Evolutionary conservation across 2,888 invertebrate genomes (phyloP).

Genomic region (Stegophylla sp.): DNA sequence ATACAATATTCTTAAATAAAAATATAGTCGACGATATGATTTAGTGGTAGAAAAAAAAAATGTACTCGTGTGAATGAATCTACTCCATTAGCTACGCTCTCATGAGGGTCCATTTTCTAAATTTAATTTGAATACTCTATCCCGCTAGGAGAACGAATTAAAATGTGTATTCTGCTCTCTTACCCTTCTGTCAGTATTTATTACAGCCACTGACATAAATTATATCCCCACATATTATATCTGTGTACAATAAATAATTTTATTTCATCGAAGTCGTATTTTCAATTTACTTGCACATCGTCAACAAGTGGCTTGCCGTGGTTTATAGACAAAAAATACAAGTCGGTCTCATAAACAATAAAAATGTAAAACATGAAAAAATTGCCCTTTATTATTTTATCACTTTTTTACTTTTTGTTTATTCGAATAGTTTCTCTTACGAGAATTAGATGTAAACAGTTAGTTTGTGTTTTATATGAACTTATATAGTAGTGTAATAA

Average conservation of each 20-base stretch:
- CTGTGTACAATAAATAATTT: slow-evolving; percentile 28
- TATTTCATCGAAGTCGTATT: slow-evolving; percentile 30
- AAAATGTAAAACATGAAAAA: slow-evolving; percentile 26
- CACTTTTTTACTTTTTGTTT: not conserved
- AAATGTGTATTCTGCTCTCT: slow-evolving; percentile 12
- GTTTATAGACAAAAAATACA: slow-evolving; percentile 3
- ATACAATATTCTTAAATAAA: not conserved
- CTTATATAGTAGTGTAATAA: not conserved
- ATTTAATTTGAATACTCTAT: slow-evolving; percentile 46
- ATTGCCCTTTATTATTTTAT: too few relatives aligned
- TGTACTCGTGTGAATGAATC: slow-evolving; percentile 6
- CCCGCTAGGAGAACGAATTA: slow-evolving; percentile 27
- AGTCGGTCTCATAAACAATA: not conserved
- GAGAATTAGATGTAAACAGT: not conserved
- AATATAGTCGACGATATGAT: slow-evolving; percentile 22
- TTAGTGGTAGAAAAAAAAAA: slow-evolving; percentile 23
- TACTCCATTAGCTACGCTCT: slow-evolving; percentile 46
- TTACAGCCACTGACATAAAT: slow-evolving; percentile 31
- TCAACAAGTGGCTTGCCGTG: not conserved
- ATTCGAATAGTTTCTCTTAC: not conserved
- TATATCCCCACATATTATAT: slow-evolving; percentile 14
- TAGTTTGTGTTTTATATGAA: not conserved
- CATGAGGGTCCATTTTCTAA: slow-evolving; percentile 28
- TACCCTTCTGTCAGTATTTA: slow-evolving; percentile 27
- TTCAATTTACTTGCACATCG: not conserved